A percentile compares a stretch with the other conserved stretches of the same genome.
Conservation (phyloP, 2,797 vertebrate genomes). For the Urophycis tenuis region DNA sequence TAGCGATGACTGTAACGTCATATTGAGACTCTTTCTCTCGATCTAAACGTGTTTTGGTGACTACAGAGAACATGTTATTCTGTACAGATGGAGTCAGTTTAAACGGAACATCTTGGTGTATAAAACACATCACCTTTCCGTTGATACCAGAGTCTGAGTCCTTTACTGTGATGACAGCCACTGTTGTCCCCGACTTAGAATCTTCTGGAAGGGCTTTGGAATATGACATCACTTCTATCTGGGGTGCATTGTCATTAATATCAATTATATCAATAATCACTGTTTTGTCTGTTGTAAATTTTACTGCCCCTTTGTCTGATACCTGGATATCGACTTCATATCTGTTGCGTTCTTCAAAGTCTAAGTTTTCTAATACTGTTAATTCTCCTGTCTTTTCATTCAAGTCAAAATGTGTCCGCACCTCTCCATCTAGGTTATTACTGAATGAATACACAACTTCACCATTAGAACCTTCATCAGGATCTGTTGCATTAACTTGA, state of each 20-base stretch:
- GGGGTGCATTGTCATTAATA: slow-evolving; percentile 16
- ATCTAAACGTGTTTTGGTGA: no score
- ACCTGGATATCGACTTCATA: slow-evolving; percentile 23
- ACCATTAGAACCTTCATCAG: background rate
- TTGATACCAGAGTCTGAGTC: no score
- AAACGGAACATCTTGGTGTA: no score
- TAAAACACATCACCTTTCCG: no score
- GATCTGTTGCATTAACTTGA: background rate
- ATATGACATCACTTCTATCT: no score
- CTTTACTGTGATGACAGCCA: no score
- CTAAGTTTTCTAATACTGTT: background rate
- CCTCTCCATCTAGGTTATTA: background rate
- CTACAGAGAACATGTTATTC: no score
- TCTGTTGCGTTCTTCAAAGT: background rate
- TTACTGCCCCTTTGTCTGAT: slow-evolving; percentile 28
- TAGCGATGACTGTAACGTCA: no score
- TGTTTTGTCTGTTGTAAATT: slow-evolving; percentile 29
- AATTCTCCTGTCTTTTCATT: background rate
- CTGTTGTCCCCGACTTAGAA: no score
- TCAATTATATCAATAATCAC: slow-evolving; percentile 54
- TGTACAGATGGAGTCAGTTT: no score
- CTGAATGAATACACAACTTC: background rate
- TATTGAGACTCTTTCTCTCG: no score
- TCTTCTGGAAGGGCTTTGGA: no score
- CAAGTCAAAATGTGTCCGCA: background rate